These are phyloP conservation scores for Muscina levida DNA, from an alignment of 2,888 invertebrate genomes.

Conservation along the genomic window DNA sequence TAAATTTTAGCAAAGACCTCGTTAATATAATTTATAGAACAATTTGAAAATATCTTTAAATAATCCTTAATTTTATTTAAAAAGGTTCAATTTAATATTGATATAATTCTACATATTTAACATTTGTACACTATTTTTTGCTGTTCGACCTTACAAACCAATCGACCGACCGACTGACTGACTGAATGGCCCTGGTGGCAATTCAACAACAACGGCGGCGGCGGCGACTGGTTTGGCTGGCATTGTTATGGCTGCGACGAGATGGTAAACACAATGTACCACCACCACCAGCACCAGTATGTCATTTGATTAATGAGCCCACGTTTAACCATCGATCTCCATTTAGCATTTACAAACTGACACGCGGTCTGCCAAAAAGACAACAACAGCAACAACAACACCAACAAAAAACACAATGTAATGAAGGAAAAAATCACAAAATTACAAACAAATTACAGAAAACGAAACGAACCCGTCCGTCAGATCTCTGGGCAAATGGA, in stretches of 20 bases:
- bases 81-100: conserved; percentile 14
- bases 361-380: conserved; percentile 64
- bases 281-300: conserved; percentile 67
- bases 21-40: neutral
- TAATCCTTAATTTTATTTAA: conserved; percentile 30
- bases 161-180: neutral
- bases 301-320: conserved; percentile 79
- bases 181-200: neutral
- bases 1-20: neutral
- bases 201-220: neutral
- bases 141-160: conserved; percentile 7
- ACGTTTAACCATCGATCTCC: conserved; percentile 78
- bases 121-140: neutral
- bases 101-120: neutral
- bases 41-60: too few relatives aligned
- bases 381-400: conserved; percentile 11
- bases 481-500: conserved; percentile 24
- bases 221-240: conserved; percentile 15
- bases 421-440: conserved; percentile 41
- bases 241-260: conserved; percentile 9
- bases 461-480: conserved; percentile 44
- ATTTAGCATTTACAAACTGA: conserved; percentile 73
- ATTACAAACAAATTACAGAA: conserved; percentile 62
- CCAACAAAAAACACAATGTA: conserved; percentile 23
- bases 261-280: conserved; percentile 60